A percentile compares a stretch with the other conserved stretches of the same genome.
Evolutionary conservation across 64 coral and sea anemone species (phyloP).

Genomic region (Montipora efflorescens): DNA sequence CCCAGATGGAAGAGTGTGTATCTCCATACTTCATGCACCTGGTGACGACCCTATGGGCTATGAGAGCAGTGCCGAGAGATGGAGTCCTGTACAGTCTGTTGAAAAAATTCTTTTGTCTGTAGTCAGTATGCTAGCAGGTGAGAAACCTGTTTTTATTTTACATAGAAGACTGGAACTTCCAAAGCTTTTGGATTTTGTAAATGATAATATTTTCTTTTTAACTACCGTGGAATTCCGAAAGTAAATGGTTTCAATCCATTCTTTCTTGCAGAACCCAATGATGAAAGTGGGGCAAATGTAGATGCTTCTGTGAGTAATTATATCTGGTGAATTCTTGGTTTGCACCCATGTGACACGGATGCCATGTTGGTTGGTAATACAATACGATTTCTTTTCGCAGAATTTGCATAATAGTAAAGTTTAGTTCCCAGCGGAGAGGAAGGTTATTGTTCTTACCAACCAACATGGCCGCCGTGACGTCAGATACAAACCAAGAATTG

Average conservation of each 20-base stretch:
- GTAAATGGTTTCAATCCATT: neutral
- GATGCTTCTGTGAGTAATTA: constrained; percentile 92
- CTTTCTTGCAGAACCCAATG: constrained; percentile 85
- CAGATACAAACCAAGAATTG: too few species aligned
- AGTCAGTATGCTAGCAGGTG: constrained; percentile 98
- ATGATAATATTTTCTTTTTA: too few species aligned
- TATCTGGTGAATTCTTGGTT: neutral
- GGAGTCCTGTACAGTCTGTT: constrained; percentile 99
- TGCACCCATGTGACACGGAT: too few species aligned
- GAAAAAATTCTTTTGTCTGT: constrained; percentile 98
- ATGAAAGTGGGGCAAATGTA: constrained; percentile 99
- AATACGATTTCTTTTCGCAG: too few species aligned
- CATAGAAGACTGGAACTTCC: neutral
- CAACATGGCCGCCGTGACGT: too few species aligned
- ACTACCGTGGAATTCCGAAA: too few species aligned
- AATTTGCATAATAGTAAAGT: too few species aligned
- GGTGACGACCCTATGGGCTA: constrained; percentile 99
- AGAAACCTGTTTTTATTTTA: neutral
- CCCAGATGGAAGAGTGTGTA: constrained; percentile 97
- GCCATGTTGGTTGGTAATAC: too few species aligned
- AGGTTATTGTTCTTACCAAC: too few species aligned
- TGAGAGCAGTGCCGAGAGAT: constrained; percentile 98
- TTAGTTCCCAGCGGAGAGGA: too few species aligned
- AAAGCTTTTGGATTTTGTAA: neutral
- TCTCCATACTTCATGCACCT: constrained; percentile 98